Conservation (phyloP, 2,113 vertebrate species). For the Osmerus mordax region DNA sequence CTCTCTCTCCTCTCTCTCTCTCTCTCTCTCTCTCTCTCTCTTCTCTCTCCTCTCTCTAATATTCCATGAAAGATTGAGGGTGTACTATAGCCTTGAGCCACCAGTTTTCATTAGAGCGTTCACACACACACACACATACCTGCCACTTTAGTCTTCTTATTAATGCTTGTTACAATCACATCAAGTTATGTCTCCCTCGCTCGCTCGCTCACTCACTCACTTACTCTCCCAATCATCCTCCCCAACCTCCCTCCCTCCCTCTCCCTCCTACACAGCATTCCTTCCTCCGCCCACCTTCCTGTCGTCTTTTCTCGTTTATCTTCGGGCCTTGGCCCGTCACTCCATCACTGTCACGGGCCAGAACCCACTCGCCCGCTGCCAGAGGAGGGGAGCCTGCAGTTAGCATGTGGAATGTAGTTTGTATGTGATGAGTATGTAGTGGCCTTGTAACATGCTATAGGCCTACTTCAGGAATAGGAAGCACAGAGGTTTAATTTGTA, state of each 20-base stretch:
- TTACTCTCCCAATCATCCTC: background rate
- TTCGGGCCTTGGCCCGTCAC: background rate
- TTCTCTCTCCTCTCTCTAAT: background rate
- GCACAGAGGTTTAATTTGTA: no score
- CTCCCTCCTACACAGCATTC: background rate
- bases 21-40: background rate
- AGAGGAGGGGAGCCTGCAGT: no score
- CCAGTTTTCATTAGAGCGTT: slow-evolving; percentile 1
- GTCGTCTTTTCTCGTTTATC: background rate
- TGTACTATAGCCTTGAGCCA: slow-evolving; percentile 13
- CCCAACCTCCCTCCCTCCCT: background rate
- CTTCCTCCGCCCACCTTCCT: background rate
- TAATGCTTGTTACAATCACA: no score
- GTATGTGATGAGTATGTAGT: no score
- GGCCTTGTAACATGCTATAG: no score
- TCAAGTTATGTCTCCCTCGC: no score
- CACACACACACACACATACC: background rate
- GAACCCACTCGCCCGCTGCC: no score
- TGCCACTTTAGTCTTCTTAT: background rate
- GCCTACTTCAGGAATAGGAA: no score
- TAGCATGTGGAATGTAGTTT: no score
- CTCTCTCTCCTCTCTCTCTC: background rate
- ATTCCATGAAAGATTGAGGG: slow-evolving; percentile 17
- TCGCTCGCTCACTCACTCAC: background rate
- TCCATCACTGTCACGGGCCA: background rate